These are phyloP conservation scores for Urocyon cinereoargenteus DNA, from an alignment of 2,797 vertebrate genomes.

Conservation along the genomic window DNA sequence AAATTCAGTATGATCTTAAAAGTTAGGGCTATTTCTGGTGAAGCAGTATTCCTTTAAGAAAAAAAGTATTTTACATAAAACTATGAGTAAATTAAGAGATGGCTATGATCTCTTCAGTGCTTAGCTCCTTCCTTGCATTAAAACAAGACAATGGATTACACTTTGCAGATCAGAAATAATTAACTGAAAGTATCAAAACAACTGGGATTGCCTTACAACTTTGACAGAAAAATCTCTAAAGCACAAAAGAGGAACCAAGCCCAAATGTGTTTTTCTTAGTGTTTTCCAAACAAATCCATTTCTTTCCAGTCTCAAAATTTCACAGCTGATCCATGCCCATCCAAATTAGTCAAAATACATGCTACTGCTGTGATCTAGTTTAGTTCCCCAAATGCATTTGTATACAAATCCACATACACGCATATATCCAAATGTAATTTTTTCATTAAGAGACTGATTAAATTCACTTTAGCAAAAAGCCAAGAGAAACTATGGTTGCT, in stretches of 20 bases:
- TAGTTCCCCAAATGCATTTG: background rate
- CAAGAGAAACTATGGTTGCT: background rate
- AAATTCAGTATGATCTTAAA: slow-evolving; percentile 35
- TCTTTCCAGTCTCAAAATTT: background rate
- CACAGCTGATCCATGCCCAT: background rate
- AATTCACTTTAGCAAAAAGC: background rate
- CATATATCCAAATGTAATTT: background rate
- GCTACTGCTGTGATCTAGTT: background rate
- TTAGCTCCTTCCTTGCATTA: background rate
- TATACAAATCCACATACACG: background rate
- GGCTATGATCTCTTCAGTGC: background rate
- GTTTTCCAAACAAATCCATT: background rate
- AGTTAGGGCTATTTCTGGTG: background rate
- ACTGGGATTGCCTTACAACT: background rate
- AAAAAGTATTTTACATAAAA: background rate
- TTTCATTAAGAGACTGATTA: background rate
- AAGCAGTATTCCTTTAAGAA: background rate
- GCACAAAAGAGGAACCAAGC: background rate
- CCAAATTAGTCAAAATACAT: slow-evolving; percentile 28
- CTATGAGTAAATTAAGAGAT: slow-evolving; percentile 28
- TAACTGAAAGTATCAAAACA: background rate
- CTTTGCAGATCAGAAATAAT: background rate
- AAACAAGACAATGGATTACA: background rate
- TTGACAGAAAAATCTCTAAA: background rate
- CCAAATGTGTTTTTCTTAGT: background rate